These are phyloP conservation scores for Automeris io DNA, from an alignment of 2,888 invertebrate species.

Conservation along the genomic window DNA sequence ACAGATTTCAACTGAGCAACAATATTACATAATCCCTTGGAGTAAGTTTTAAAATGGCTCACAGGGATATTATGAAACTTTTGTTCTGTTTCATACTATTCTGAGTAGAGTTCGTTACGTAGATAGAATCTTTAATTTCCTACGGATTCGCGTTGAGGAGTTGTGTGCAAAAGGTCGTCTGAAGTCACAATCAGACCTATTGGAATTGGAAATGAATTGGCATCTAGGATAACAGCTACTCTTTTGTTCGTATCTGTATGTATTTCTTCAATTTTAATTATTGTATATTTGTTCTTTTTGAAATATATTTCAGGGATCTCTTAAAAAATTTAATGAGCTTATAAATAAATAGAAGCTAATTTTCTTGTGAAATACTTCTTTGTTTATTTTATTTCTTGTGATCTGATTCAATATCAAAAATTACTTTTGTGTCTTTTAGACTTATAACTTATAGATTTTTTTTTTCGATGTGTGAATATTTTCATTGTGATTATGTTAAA, in stretches of 20 bases:
- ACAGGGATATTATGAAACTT: constrained; percentile 25
- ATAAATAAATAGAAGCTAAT: too few relatives aligned
- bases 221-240: constrained; percentile 4
- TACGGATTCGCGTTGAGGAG: constrained; percentile 40
- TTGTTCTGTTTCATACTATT: constrained; percentile 41
- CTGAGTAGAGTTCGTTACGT: constrained; percentile 48
- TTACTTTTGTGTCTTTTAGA: too few relatives aligned
- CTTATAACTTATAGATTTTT: too few relatives aligned
- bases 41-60: constrained; percentile 19
- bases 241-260: not conserved
- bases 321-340: too few relatives aligned
- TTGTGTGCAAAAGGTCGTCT: constrained; percentile 34
- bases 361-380: too few relatives aligned
- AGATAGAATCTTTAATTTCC: constrained; percentile 73
- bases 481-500: too few relatives aligned
- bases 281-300: too few relatives aligned
- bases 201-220: constrained; percentile 36
- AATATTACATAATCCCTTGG: constrained; percentile 7
- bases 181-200: constrained; percentile 30
- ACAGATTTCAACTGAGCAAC: not conserved
- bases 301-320: too few relatives aligned
- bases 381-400: too few relatives aligned
- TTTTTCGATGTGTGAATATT: too few relatives aligned
- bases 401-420: too few relatives aligned
- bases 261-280: too few relatives aligned